Evolutionary conservation across 1,140 invertebrate species (phyloP).

Genomic region (Bombus soroeensis): DNA sequence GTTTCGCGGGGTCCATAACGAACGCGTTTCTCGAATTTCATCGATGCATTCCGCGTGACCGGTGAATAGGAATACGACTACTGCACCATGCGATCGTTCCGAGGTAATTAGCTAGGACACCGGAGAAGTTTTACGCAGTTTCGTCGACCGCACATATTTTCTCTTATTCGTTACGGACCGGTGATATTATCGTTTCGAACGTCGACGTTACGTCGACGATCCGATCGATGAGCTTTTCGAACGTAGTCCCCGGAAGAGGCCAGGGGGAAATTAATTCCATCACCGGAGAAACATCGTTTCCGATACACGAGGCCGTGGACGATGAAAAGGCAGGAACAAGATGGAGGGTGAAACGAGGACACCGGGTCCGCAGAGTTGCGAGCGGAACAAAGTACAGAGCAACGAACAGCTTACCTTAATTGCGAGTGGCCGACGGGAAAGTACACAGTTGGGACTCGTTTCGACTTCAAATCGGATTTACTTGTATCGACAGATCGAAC

Average conservation of each 20-base stretch:
- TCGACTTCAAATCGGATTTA: constrained; percentile 34
- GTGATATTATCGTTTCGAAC: neutral
- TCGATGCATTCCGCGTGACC: constrained; percentile 72
- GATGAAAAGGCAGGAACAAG: neutral
- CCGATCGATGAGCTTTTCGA: neutral
- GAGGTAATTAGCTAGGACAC: constrained; percentile 50
- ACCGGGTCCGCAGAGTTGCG: neutral
- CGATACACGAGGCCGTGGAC: neutral
- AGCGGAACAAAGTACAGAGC: neutral
- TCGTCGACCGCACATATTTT: constrained; percentile 35
- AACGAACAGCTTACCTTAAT: constrained; percentile 39
- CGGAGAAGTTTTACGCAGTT: constrained; percentile 12
- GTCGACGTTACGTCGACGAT: neutral
- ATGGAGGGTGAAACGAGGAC: constrained; percentile 18
- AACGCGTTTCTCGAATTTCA: constrained; percentile 79
- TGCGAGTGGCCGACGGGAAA: constrained; percentile 13
- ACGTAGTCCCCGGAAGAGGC: no score
- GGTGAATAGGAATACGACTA: constrained; percentile 69
- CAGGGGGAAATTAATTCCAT: neutral
- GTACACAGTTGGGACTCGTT: neutral
- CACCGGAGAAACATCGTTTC: neutral
- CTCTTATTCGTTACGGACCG: neutral
- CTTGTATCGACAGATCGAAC: constrained; percentile 8
- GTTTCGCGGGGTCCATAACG: constrained; percentile 71
- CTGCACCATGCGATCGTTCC: constrained; percentile 30